Evolutionary conservation across 2,888 invertebrate species (phyloP).

Genomic region (Andrena minutula): DNA sequence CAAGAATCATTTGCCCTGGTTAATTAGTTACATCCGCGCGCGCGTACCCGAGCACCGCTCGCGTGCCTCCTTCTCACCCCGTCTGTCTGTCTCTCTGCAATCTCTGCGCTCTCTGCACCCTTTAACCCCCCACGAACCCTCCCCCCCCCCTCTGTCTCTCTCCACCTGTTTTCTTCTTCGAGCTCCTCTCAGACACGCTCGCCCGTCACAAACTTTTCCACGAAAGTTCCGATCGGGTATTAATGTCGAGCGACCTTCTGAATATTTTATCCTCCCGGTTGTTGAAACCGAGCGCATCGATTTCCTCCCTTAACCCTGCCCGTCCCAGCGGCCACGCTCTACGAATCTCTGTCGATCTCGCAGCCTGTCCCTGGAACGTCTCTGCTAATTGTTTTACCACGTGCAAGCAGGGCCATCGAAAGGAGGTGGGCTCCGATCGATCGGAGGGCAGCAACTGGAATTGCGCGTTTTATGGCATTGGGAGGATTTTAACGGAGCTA

Average conservation of each 20-base stretch:
- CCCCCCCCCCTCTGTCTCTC: background rate
- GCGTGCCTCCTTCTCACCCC: constrained; percentile 6
- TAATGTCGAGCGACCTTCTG: constrained; percentile 41
- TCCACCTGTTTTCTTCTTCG: constrained; percentile 10
- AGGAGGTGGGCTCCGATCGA: constrained; percentile 5
- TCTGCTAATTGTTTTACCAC: background rate
- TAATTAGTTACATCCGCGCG: constrained; percentile 73
- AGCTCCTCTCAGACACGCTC: constrained; percentile 26
- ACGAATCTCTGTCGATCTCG: background rate
- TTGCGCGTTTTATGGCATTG: background rate
- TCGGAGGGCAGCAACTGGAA: background rate
- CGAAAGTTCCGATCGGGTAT: constrained; percentile 43
- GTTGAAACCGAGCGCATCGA: constrained; percentile 24
- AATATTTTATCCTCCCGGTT: constrained; percentile 25
- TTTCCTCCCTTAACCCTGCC: constrained; percentile 11
- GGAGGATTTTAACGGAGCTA: background rate
- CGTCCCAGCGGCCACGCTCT: background rate
- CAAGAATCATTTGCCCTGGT: constrained; percentile 72
- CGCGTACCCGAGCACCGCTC: background rate
- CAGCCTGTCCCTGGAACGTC: background rate
- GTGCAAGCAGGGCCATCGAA: background rate
- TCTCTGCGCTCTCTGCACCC: too few species aligned
- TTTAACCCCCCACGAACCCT: background rate
- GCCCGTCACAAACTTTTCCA: constrained; percentile 29
- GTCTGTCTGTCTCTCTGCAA: background rate